Evolutionary conservation across 2,797 vertebrate species (phyloP), one percentile per base, ranked within the genome.

Genomic region (Tamandua tetradactyla): DNA sequence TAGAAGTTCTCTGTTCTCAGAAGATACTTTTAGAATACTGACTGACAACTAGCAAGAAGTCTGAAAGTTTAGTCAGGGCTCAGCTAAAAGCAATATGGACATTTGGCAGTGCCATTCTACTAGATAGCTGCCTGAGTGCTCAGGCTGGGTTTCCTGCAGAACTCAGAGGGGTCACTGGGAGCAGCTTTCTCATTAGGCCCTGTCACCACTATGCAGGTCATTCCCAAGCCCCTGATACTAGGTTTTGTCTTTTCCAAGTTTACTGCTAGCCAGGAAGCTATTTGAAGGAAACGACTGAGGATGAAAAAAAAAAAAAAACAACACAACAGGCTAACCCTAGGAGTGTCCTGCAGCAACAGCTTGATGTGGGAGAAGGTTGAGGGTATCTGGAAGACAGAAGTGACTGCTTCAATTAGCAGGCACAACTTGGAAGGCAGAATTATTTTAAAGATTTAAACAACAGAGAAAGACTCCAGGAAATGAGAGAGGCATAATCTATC

Each of bases 401-500:
- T 27, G 30, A 80, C 40, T 42, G 27, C 71, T 40, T 76, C 18
- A n/a, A 62, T 55, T 9, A 49, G 37, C 23, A 84, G 40, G 83
- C 35, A 42, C 14, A 68, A 57, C 44, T 62, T 30, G 30, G 69
- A 79, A 81, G 47, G 42, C 13, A n/a, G 57, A 59, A 40, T 64
- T 37, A 64, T 17, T 87, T 95, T 47, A 66, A 69, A 91, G 30
- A 64, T 37, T 83, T 84, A 78, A 88, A 75, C 18, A 64, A 64
- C 6, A 74, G 4, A 69, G 27, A n/a, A 59, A 52, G 25, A 23
- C n/a, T 86, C 79, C 66, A 89, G 37, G 55, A 75, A 93, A 64
- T 44, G 13, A 81, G 4, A 66, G 7, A 83, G 32, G 80, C 2
- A 59, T 86, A 23, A 27, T 32, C 25, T 7, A 78, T 15, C 49